Evolutionary conservation across 2,797 vertebrate species (phyloP).

Genomic region (Masticophis lateralis): DNA sequence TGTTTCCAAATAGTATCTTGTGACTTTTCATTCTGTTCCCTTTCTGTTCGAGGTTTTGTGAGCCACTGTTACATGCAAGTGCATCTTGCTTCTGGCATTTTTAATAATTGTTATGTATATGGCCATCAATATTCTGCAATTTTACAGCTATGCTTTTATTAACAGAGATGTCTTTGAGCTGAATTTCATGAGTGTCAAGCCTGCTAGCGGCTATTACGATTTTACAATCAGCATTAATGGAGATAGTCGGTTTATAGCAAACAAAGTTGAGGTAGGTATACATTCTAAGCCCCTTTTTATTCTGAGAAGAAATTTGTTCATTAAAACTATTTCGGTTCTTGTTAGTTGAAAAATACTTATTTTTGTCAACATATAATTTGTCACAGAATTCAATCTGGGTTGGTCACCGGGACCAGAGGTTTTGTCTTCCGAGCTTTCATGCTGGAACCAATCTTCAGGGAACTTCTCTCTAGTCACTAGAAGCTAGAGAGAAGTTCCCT

Average conservation of each 20-base stretch:
- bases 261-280: slow-evolving; percentile 85
- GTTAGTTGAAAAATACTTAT: neutral
- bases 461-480: neutral
- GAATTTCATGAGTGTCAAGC: slow-evolving; percentile 89
- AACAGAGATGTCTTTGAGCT: slow-evolving; percentile 88
- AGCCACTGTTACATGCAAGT: neutral
- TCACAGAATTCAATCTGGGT: neutral
- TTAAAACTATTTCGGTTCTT: neutral
- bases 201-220: slow-evolving; percentile 94
- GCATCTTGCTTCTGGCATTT: neutral
- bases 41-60: neutral
- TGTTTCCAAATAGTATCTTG: neutral
- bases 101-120: neutral
- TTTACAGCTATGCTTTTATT: neutral
- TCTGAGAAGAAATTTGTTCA: neutral
- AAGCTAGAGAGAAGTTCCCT: neutral
- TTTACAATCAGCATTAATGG: slow-evolving; percentile 87
- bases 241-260: slow-evolving; percentile 87
- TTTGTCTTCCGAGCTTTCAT: neutral
- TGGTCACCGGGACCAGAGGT: neutral
- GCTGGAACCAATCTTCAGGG: neutral
- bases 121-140: neutral
- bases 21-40: accelerated
- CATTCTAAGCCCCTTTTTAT: slow-evolving; percentile 20
- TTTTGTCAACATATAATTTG: neutral